Conservation (phyloP, 30 jellyfish, hydroid and myxozoan species). For the Nemopilema nomurai region DNA sequence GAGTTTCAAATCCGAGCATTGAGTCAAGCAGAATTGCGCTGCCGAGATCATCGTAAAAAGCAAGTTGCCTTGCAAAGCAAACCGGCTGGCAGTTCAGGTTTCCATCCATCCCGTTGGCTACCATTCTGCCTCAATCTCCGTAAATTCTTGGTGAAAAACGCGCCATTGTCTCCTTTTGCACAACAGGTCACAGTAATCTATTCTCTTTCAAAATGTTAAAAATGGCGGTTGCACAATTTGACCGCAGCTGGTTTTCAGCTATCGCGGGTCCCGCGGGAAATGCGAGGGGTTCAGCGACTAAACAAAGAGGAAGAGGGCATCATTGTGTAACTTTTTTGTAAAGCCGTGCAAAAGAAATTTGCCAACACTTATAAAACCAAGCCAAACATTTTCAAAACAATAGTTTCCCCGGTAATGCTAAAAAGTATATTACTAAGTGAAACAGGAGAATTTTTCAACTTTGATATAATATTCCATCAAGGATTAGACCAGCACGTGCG, state of each 20-base stretch:
- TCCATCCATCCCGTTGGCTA: slow-evolving; percentile 28
- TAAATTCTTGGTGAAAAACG: neutral
- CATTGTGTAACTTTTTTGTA: neutral
- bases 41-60: slow-evolving; percentile 87
- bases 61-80: slow-evolving; percentile 72
- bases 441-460: no score
- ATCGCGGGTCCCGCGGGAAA: neutral
- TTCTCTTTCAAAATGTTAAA: neutral
- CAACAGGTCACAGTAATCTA: neutral
- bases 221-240: slow-evolving; percentile 57
- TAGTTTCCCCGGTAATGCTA: no score
- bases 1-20: slow-evolving; percentile 89
- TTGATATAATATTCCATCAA: no score
- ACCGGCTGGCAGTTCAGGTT: slow-evolving; percentile 24
- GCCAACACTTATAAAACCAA: no score
- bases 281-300: slow-evolving; percentile 23
- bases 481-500: no score
- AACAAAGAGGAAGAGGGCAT: neutral
- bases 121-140: slow-evolving; percentile 30
- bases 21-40: slow-evolving; percentile 82
- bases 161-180: slow-evolving; percentile 17
- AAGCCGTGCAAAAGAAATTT: neutral
- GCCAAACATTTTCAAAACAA: no score
- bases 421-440: no score
- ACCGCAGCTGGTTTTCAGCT: slow-evolving; percentile 44